phyloP scores from a whole-genome alignment of 1,140 invertebrate genomes.

The Prorops nasuta region DNA sequence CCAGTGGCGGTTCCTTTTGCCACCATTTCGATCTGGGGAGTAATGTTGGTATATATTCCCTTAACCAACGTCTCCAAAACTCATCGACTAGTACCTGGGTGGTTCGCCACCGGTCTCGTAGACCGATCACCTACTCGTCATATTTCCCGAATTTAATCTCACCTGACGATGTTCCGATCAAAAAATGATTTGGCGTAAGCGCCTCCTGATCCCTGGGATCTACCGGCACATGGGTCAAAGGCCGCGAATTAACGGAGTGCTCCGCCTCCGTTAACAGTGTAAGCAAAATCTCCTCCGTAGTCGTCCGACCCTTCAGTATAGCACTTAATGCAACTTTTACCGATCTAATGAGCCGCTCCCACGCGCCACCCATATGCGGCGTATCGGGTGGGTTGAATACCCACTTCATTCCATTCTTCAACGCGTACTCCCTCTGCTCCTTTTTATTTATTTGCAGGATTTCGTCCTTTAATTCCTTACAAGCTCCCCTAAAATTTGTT shows the following conservation, averaged over 20 bases:
- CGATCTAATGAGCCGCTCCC: not conserved
- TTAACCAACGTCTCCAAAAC: not conserved
- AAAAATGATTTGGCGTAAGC: conserved; percentile 38
- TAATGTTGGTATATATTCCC: not conserved
- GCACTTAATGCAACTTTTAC: not conserved
- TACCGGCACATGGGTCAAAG: conserved; percentile 25
- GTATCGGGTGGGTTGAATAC: not conserved
- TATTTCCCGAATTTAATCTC: conserved; percentile 12
- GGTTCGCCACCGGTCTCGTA: not conserved
- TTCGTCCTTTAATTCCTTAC: not conserved
- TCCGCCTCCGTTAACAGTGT: conserved; percentile 1
- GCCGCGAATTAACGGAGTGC: not conserved
- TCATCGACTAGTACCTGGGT: not conserved
- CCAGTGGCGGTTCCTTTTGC: not conserved
- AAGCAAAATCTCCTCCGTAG: not conserved
- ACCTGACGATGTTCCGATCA: conserved; percentile 5
- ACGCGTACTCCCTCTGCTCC: not conserved
- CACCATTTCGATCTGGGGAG: not conserved
- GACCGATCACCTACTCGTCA: not conserved
- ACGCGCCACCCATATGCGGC: not conserved
- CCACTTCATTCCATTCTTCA: not conserved
- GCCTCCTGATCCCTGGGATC: conserved; percentile 23
- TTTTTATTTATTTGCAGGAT: not conserved
- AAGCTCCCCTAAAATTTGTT: not conserved
- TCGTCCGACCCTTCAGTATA: not conserved